A percentile compares a stretch with the other conserved stretches of the same genome.
phyloP scores from a whole-genome alignment of 2,113 vertebrate species.

The Symphodus melops region DNA sequence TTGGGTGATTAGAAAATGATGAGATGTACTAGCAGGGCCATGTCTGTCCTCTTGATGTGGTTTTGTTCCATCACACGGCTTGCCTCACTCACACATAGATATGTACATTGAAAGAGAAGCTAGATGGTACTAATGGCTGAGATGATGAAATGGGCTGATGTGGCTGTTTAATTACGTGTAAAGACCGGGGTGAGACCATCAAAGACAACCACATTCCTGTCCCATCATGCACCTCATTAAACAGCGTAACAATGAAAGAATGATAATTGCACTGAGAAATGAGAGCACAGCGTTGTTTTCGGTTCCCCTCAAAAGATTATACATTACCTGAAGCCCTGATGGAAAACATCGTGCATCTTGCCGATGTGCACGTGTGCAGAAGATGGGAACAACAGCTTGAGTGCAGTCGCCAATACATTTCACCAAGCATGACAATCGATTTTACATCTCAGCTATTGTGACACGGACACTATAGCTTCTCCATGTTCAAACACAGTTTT shows the following conservation, averaged over 20 bases:
- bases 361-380: conserved; percentile 61
- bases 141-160: conserved; percentile 70
- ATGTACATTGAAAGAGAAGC: conserved; percentile 45
- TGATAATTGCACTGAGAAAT: conserved; percentile 67
- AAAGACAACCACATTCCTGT: conserved; percentile 66
- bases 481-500: conserved; percentile 59
- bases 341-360: conserved; percentile 55
- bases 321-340: conserved; percentile 49
- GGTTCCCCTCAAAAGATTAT: conserved; percentile 48
- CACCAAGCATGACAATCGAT: conserved; percentile 79
- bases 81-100: conserved; percentile 45
- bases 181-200: conserved; percentile 69
- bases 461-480: conserved; percentile 60
- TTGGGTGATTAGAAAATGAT: conserved; percentile 63
- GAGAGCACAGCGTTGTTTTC: conserved; percentile 55
- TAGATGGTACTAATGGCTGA: conserved; percentile 38
- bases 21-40: conserved; percentile 40
- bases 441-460: conserved; percentile 74
- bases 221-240: conserved; percentile 76
- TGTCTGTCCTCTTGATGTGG: conserved; percentile 64
- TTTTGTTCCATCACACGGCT: conserved; percentile 59
- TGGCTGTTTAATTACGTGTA: conserved; percentile 76
- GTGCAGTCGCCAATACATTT: conserved; percentile 67
- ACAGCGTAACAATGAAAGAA: conserved; percentile 70
- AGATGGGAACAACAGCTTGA: conserved; percentile 60